Evolutionary conservation across 2,888 invertebrate species (phyloP).

Genomic region (Chalcis sispes): DNA sequence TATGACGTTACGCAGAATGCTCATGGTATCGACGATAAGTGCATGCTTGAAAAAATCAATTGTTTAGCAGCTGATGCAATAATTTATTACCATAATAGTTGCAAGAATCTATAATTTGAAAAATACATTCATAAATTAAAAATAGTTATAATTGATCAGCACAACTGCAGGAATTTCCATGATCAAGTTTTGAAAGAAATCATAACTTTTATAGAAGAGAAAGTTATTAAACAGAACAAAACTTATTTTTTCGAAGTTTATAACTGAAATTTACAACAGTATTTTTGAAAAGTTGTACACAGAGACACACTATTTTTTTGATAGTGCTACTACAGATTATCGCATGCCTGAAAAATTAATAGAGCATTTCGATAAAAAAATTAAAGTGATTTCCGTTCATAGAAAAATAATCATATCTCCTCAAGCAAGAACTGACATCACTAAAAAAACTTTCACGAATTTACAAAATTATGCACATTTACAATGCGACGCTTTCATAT

Average conservation of each 20-base stretch:
- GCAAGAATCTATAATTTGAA: not conserved
- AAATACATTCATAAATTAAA: conserved; percentile 2
- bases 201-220: not conserved
- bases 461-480: no score
- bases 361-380: not conserved
- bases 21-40: not conserved
- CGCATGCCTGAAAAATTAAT: conserved; percentile 4
- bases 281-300: conserved; percentile 4
- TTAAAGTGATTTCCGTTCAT: no score
- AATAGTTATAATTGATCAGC: not conserved
- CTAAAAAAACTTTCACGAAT: no score
- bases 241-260: not conserved
- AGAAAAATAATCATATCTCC: no score
- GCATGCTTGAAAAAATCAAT: not conserved
- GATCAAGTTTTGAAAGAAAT: not conserved
- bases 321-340: conserved; percentile 1
- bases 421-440: no score
- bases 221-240: conserved; percentile 1
- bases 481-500: conserved; percentile 13
- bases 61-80: not conserved
- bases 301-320: not conserved
- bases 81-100: not conserved
- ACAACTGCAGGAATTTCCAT: not conserved
- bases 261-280: conserved; percentile 4
- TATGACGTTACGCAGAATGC: conserved; percentile 1